Evolutionary conservation across 2,113 vertebrate genomes (phyloP), one percentile per base, ranked within the genome.

Genomic region (Varanus komodoensis): DNA sequence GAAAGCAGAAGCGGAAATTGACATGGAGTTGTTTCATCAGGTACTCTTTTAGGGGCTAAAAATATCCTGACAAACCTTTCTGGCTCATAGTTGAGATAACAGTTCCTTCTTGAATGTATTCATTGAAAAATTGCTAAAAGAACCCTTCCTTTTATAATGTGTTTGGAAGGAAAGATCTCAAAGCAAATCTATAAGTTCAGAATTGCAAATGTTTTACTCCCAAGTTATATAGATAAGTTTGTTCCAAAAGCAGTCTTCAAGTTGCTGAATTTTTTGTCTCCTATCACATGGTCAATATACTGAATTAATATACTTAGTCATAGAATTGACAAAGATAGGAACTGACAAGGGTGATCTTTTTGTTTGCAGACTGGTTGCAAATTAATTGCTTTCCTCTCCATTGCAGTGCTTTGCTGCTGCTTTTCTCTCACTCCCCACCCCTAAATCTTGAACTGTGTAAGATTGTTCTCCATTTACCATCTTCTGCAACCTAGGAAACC

Each of bases 21-120:
- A 99, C 97, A 99, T 99, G 98, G 99, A 99, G 94, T 97, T 99
- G 89, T 99, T 99, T 97, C 99, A 99, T 96, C 99, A 99, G 99
- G 99, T 99, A 98, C n/a, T 87, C 64, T 64, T 67, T 90, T 92
- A 12, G 17, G 14, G 74, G 69, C 44, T 48, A 44, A 1, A 29
- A 12, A 64, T 64, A 52, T 32, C 21, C 48, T 57, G 19, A 14
- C 25, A 4, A 64, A 57, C 6, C 50, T 57, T 34, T 73, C 4
- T 32, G 88, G 21, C 78, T n/a, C 1, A 6, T 25, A 81, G 2
- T 21, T 50, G 29, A 38, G n/a, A 52, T 71, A 44, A 73, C 12
- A 61, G 15, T 44, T 82, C 44, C 38, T 8, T 32, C 32, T 38
- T 61, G 29, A 82, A 57, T 67, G 50, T 5, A 17, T n/a, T 79